phyloP scores from a whole-genome alignment of 2,888 invertebrate species.

The Latrodectus hesperus region DNA sequence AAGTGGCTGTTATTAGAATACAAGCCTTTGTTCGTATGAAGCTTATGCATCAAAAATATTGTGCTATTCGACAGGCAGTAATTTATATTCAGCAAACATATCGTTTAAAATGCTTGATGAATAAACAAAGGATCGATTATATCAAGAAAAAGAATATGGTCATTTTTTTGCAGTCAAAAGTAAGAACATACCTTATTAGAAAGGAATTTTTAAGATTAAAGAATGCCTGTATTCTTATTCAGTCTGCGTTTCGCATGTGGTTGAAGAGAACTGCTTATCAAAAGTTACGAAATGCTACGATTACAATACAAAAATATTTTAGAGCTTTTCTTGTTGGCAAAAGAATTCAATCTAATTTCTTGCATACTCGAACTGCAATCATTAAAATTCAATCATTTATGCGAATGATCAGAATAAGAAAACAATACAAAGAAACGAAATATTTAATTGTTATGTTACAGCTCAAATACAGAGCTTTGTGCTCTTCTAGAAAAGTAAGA shows the following conservation, averaged over 20 bases:
- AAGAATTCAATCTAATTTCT: not conserved
- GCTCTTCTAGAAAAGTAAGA: not conserved
- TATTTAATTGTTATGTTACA: not conserved
- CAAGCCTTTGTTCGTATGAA: conserved; percentile 24
- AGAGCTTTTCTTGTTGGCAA: not conserved
- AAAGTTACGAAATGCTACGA: not conserved
- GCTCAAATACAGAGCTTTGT: not conserved
- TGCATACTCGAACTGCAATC: not conserved
- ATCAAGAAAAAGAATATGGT: not conserved
- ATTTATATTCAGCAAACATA: conserved; percentile 18
- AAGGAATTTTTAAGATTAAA: not conserved
- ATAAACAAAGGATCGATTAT: not conserved
- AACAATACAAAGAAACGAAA: not conserved
- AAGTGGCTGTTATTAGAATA: conserved; percentile 11
- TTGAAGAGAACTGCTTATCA: not conserved
- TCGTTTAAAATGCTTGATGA: conserved; percentile 4
- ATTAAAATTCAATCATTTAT: conserved; percentile 16
- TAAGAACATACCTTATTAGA: not conserved
- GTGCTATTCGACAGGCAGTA: not conserved
- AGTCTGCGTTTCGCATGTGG: conserved; percentile 15
- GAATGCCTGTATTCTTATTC: conserved; percentile 20
- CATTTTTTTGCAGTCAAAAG: conserved; percentile 26
- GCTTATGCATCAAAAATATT: not conserved
- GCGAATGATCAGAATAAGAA: not conserved
- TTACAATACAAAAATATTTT: conserved; percentile 9